These are phyloP conservation scores for Campoplex capitator DNA, from an alignment of 2,888 invertebrate species.

Conservation along the genomic window DNA sequence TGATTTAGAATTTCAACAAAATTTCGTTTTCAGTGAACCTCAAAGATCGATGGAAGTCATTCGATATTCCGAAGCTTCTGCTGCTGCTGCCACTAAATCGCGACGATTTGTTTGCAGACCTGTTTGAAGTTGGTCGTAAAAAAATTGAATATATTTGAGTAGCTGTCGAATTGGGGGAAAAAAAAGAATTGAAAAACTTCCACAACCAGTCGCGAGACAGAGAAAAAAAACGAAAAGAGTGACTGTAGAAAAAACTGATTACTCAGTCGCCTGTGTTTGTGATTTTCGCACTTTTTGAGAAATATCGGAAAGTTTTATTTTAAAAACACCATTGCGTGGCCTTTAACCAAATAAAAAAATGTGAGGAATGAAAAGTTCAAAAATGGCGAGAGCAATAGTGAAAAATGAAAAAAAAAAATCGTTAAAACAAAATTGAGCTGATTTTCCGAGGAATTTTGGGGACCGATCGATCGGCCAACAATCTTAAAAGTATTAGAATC, in stretches of 20 bases:
- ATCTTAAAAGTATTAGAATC: background rate
- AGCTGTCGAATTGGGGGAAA: background rate
- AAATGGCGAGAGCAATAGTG: background rate
- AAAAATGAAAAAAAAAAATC: background rate
- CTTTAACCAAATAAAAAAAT: background rate
- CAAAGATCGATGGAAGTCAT: background rate
- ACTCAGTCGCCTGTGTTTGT: background rate
- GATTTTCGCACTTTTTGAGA: background rate
- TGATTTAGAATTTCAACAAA: too few relatives aligned
- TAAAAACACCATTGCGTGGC: too few relatives aligned
- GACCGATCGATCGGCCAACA: background rate
- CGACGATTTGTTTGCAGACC: background rate
- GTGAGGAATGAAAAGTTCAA: background rate
- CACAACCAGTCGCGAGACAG: background rate
- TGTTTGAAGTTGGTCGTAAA: conserved; percentile 1
- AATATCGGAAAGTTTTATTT: background rate
- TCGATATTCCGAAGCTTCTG: background rate
- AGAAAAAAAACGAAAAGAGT: background rate
- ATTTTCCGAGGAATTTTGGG: background rate
- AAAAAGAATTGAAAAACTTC: background rate
- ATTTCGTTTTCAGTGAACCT: background rate
- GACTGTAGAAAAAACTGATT: background rate
- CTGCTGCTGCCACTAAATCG: background rate
- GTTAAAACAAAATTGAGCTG: background rate
- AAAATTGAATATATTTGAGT: background rate